Conservation (phyloP, 2,888 invertebrate species). For the Thera obeliscata region DNA sequence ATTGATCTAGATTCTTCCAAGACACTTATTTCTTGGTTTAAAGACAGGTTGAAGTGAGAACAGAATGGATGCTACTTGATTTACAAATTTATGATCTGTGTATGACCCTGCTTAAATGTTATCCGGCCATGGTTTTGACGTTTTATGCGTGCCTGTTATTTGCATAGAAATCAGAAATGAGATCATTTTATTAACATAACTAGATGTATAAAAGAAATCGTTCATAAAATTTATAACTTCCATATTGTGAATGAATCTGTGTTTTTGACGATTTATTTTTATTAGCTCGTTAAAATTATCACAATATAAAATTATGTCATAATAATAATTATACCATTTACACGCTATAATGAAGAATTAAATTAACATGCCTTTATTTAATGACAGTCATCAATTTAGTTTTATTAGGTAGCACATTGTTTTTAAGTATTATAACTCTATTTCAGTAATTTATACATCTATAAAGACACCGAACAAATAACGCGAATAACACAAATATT, state of each 20-base stretch:
- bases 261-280: constrained; percentile 20
- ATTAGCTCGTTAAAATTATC: constrained; percentile 20
- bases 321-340: constrained; percentile 17
- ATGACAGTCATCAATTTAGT: constrained; percentile 4
- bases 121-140: constrained; percentile 29
- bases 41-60: too few species aligned
- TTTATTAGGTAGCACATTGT: neutral
- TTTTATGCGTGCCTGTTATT: constrained; percentile 39
- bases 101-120: neutral
- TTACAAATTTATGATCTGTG: neutral
- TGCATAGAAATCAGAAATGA: constrained; percentile 40
- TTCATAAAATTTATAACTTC: constrained; percentile 28
- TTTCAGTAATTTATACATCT: neutral
- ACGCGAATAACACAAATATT: too few species aligned
- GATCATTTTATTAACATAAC: constrained; percentile 43
- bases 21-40: too few species aligned
- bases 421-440: neutral
- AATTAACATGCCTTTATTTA: constrained; percentile 3
- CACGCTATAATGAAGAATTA: constrained; percentile 17
- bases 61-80: neutral
- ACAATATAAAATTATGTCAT: constrained; percentile 18
- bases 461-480: too few species aligned
- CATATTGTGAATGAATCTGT: constrained; percentile 35
- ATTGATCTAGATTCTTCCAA: too few species aligned
- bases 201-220: constrained; percentile 23